phyloP scores from a whole-genome alignment of 2,113 vertebrate species.

The Okapia johnstoni region DNA sequence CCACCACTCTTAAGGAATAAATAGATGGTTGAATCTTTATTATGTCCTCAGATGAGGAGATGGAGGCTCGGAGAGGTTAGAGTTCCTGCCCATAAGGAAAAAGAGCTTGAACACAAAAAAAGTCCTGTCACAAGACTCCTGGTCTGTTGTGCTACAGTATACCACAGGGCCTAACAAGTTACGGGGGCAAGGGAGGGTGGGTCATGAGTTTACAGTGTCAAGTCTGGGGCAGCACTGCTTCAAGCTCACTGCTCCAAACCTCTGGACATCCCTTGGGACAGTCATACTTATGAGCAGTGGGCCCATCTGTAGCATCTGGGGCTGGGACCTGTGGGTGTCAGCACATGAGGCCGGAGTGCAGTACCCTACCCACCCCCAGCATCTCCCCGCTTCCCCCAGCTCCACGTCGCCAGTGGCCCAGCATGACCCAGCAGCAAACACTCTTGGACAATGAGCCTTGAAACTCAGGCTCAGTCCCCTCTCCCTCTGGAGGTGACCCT shows the following conservation, averaged over 20 bases:
- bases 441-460: background rate
- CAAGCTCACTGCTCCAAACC: background rate
- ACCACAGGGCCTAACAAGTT: fast-evolving
- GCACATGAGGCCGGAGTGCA: fast-evolving
- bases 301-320: background rate
- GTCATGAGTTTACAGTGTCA: background rate
- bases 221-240: background rate
- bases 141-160: background rate
- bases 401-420: background rate
- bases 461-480: background rate
- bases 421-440: background rate
- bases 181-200: fast-evolving
- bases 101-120: background rate
- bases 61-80: background rate
- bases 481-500: background rate
- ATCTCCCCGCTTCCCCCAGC: fast-evolving
- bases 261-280: background rate
- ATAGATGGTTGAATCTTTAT: background rate
- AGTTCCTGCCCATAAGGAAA: background rate
- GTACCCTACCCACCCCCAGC: too few relatives aligned
- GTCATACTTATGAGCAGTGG: fast-evolving
- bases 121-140: background rate
- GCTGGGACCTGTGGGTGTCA: background rate
- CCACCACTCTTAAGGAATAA: too few relatives aligned
- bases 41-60: background rate